phyloP scores from a whole-genome alignment of 2,113 vertebrate genomes.

The Camelus bactrianus region DNA sequence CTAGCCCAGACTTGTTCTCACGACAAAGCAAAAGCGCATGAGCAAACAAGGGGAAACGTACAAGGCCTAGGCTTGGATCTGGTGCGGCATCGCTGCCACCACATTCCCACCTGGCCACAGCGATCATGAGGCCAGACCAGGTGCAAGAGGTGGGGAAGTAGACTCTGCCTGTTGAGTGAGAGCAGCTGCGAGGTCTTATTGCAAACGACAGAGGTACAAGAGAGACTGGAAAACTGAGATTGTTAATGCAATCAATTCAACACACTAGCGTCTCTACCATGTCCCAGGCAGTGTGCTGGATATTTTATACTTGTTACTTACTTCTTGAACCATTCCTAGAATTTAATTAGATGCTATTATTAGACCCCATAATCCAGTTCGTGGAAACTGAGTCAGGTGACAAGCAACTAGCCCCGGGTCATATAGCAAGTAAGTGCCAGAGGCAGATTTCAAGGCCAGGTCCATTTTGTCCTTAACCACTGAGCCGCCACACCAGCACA shows the following conservation, averaged over 20 bases:
- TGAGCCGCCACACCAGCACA: rapidly evolving
- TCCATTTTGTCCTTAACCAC: neutral
- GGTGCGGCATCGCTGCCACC: rapidly evolving
- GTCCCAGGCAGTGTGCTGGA: rapidly evolving
- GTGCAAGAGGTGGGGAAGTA: rapidly evolving
- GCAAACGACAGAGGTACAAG: neutral
- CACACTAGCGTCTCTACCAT: rapidly evolving
- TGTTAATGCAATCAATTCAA: neutral
- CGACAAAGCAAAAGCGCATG: neutral
- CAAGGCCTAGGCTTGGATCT: neutral
- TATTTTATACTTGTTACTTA: no score
- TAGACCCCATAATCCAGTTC: neutral
- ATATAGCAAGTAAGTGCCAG: neutral
- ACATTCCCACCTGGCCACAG: neutral
- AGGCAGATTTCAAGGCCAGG: neutral
- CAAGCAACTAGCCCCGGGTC: neutral
- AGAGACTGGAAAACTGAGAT: rapidly evolving
- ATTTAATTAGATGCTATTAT: neutral
- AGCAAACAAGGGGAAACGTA: rapidly evolving
- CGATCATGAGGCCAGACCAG: neutral
- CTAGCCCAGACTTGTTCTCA: rapidly evolving
- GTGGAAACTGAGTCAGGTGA: neutral
- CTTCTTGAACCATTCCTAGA: neutral
- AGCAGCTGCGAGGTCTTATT: rapidly evolving
- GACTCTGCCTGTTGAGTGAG: neutral